Evolutionary conservation across 2,888 invertebrate genomes (phyloP).

Genomic region (Stenichneumon culpator): DNA sequence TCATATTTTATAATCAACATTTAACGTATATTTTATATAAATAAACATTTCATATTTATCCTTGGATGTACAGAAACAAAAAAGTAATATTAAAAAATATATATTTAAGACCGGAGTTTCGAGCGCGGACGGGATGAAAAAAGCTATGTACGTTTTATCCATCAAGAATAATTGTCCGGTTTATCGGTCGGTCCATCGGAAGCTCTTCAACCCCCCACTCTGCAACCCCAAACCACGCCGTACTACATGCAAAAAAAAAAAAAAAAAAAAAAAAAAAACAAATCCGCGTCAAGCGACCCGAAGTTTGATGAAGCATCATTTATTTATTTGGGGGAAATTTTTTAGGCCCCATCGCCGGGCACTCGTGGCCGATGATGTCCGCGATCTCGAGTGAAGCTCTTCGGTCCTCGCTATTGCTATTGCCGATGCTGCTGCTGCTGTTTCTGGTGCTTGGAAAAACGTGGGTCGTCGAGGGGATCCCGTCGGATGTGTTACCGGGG

Average conservation of each 20-base stretch:
- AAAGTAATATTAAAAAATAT: too few relatives aligned
- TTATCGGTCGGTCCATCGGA: neutral
- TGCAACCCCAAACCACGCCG: neutral
- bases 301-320: conserved; percentile 39
- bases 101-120: neutral
- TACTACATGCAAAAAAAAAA: neutral
- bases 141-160: neutral
- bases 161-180: neutral
- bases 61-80: too few relatives aligned
- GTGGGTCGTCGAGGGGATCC: conserved; percentile 45
- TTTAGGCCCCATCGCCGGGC: conserved; percentile 11
- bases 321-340: conserved; percentile 41
- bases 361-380: conserved; percentile 22
- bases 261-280: neutral
- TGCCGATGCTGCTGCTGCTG: conserved; percentile 19
- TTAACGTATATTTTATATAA: too few relatives aligned
- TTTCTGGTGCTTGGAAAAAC: conserved; percentile 55
- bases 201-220: neutral
- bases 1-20: too few relatives aligned
- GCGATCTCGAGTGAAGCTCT: conserved; percentile 17
- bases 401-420: conserved; percentile 16
- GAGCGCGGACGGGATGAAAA: neutral
- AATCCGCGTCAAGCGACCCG: conserved; percentile 14
- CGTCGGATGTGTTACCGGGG: conserved; percentile 54
- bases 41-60: too few relatives aligned